Evolutionary conservation across 2,113 vertebrate species (phyloP), one percentile per base, ranked within the genome.

Genomic region (Xenopus laevis): DNA sequence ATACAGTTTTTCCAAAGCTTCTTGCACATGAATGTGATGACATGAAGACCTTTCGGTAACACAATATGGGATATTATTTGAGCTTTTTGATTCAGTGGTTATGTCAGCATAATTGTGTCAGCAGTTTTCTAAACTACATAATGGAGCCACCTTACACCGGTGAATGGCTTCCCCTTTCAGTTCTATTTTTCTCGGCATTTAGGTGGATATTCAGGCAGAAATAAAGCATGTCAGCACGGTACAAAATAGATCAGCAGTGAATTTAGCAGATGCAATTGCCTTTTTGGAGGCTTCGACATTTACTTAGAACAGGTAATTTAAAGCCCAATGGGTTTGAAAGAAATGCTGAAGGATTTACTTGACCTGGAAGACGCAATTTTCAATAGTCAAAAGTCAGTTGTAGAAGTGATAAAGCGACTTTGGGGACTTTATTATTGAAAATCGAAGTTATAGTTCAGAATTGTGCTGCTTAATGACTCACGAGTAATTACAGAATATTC

Each of bases 191-290:
- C 72, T 20, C 23, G 47, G 27, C 67, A 77, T 64, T 77, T 70
- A 59, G 66, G 53, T 70, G 74, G 67, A 77, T 57, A 70, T 46
- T 77, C 66, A 77, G 33, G 74, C 66, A 77, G 67, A 77, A 77
- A 70, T 77, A 77, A 77, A 69, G 23, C 17, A 23, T 64, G 67
- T 77, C 67, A 77, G 58, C 66, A 77, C 70, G 74, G 74, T 58
- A 70, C 66, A 70, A 70, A 76, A 77, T 70, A 70, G 74, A 77
- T 77, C 74, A 77, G 74, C 74, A 45, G 65, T 61, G 65, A 75
- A 69, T 75, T 68, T 75, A 75, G 67, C 73, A 77, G 74, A 70
- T 77, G 66, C 74, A 77, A 77, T 77, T 77, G 74, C 47, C 74
- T 77, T 77, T 77, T 75, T 70, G 74, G 67, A 77, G 67, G 59